Evolutionary conservation across 2,888 invertebrate species (phyloP), one percentile per base, ranked within the genome.

Genomic region (Augiades crinisus): DNA sequence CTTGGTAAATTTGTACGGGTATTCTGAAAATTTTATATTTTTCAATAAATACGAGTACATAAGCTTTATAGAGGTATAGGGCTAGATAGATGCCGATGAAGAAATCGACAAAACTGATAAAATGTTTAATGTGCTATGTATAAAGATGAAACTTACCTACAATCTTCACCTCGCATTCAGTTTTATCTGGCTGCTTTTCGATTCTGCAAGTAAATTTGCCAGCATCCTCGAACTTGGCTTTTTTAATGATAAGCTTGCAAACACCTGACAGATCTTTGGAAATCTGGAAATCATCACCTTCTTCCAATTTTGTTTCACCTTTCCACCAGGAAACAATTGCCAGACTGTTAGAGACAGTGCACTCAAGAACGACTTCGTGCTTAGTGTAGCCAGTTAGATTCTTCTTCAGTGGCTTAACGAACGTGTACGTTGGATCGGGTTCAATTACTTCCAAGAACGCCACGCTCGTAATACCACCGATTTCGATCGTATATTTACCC

Each of bases 401-500:
- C 83, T 98, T 97, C 64, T 96, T 95, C 45, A 99, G 89, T 33
- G 93, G 94, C 81, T 98, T 98, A 4, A 95, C 94, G 90, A 99
- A 99, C 55, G 94, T 94, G 78, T 98, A 99, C 8, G 94, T 93
- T 24, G 98, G 98, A 84, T 98, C 98, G 54, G 99, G 96, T 84
- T 98, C 99, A 72, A 99, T 98, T 14, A 99, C 99, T 84, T 95
- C 97, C 50, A 99, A 92, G 90, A 97, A 96, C 37, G 95, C 98
- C 13, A 96, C 95, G 64, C 95, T 96, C 47, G 94, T 93, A 41
- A 96, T 92, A 47, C 98, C 97, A 67, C 96, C 95, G 65, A 99
- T 97, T 90, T 99, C 98, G 68, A 98, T 94, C 0, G 96, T 96
- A 75, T 98, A 99, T 90, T 98, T 98, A 66, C 99, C 99, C 62